A percentile compares a stretch with the other conserved stretches of the same genome.
phyloP scores from a whole-genome alignment of 2,797 vertebrate species.

The Borostomias antarcticus region DNA sequence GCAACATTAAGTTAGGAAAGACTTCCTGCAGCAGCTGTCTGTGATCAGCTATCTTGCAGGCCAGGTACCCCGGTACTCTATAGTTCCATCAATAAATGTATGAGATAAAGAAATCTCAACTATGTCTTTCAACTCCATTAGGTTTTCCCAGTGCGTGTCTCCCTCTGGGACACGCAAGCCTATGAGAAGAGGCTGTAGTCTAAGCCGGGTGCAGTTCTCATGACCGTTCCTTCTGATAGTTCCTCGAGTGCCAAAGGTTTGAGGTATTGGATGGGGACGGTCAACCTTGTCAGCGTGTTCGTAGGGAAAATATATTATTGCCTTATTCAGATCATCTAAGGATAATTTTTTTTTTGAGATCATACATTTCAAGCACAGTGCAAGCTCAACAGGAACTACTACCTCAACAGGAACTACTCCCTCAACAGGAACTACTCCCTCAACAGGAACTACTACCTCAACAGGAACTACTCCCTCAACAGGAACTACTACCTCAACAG shows the following conservation, averaged over 20 bases:
- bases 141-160: constrained; percentile 25
- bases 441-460: too few relatives aligned
- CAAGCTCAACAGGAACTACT: constrained; percentile 40
- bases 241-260: constrained; percentile 24
- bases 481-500: too few relatives aligned
- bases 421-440: too few relatives aligned
- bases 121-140: constrained; percentile 39
- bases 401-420: too few relatives aligned
- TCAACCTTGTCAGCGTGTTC: constrained; percentile 35
- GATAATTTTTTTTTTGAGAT: constrained; percentile 21
- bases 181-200: constrained; percentile 19
- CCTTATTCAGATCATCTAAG: too few relatives aligned
- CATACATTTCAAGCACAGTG: constrained; percentile 30
- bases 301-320: too few relatives aligned
- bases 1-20: constrained; percentile 1
- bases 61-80: constrained; percentile 40
- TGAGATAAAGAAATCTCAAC: constrained; percentile 34
- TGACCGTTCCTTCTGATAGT: constrained; percentile 18
- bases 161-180: constrained; percentile 10
- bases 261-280: constrained; percentile 31
- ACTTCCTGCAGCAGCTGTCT: constrained; percentile 31
- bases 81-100: constrained; percentile 24
- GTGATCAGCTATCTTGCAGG: constrained; percentile 38
- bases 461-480: too few relatives aligned
- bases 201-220: constrained; percentile 16